Percentiles rank a stretch among this genome's conserved stretches.
These are phyloP conservation scores for Oasisia sp. DNA, from an alignment of 2,888 invertebrate species.

Conservation along the genomic window DNA sequence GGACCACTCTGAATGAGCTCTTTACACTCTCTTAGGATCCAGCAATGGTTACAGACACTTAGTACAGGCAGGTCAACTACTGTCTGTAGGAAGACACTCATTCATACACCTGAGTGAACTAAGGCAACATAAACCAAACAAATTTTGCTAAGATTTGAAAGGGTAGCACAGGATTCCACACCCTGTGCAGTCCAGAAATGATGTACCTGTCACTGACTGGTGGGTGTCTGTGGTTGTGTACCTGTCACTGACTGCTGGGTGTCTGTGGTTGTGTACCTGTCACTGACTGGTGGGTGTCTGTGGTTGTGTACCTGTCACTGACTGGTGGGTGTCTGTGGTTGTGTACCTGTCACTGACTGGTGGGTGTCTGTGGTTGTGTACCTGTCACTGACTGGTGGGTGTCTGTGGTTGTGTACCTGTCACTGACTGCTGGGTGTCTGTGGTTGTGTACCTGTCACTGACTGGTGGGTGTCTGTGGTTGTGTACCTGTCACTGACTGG, in stretches of 20 bases:
- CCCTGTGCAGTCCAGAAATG: no score
- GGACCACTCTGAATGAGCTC: no score
- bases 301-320: not conserved
- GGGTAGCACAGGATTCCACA: no score
- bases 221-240: not conserved
- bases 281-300: not conserved
- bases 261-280: not conserved
- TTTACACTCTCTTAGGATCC: no score
- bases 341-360: not conserved
- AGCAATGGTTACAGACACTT: no score
- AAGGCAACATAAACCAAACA: no score
- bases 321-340: not conserved
- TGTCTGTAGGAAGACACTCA: no score
- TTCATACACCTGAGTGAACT: no score
- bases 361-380: not conserved
- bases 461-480: not conserved
- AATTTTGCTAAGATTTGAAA: no score
- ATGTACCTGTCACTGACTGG: not conserved
- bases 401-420: not conserved
- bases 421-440: not conserved
- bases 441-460: not conserved
- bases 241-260: not conserved
- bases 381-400: not conserved
- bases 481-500: not conserved
- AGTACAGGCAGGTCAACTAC: no score